Base-by-base conservation (phyloP, 2,113 vertebrate species). In the Dasyprocta punctata region DNA sequence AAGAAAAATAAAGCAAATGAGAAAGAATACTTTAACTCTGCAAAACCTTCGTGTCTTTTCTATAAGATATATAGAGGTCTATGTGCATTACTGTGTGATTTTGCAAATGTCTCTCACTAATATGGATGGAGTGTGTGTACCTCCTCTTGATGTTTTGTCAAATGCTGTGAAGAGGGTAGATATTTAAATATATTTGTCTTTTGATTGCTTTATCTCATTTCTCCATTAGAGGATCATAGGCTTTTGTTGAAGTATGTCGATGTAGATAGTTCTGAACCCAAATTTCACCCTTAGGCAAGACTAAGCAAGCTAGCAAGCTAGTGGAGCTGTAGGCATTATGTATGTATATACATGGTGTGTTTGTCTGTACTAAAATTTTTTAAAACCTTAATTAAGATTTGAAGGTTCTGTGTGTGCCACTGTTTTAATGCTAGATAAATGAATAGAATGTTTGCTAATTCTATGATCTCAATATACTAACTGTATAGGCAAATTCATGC, bases 351-450 rank as follows among this genome's bases (percentile, higher is more conserved):
- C 11, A n/a, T n/a, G 6, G 0, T 78, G 3, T 33, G 0, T 30
- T 67, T 73, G n/a, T 71, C 8, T 71, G 22, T 73, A 73, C 20
- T 24, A 73, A 9, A 67, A 67, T 36, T 67, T 67, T 47, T 47
- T 73, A 44, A 17, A 75, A 28, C 47, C 47, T 77, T 14, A 47
- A 30, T 77, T 77, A 9, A 92, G 0, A n/a, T 89, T 85, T 86
- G 6, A 30, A 54, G 0, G 1, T 47, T 67, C 7, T 36, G 33
- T 54, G 2, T 30, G 3, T 2, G 54, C 47, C 8, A 9, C 14
- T 92, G 5, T 86, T 47, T 10, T 26, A 63, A 22, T 49, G 13
- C 47, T 56, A 90, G 78, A 3, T 44, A 56, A 73, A 41, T 30
- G 6, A 5, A 83, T 67, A 49, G 9, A 38, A 56, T 56, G 13